Evolutionary conservation across 2,797 vertebrate genomes (phyloP).

Genomic region (Ispidina lecontei): DNA sequence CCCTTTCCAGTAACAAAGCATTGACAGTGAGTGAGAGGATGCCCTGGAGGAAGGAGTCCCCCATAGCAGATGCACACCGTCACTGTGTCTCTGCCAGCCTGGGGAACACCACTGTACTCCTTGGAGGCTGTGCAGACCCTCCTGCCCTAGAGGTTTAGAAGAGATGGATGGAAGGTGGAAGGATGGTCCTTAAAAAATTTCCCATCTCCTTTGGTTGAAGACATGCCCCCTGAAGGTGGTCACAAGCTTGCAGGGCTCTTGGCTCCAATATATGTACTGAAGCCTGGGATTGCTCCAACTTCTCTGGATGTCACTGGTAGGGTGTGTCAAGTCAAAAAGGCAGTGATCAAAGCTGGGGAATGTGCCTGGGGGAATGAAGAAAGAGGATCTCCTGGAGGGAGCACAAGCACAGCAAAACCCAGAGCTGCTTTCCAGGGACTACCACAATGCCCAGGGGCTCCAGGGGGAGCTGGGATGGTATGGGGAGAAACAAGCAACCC

Average conservation of each 20-base stretch:
- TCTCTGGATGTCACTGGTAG: background rate
- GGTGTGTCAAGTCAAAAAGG: background rate
- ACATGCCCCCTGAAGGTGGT: background rate
- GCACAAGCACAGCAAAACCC: background rate
- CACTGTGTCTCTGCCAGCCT: background rate
- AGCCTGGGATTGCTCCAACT: background rate
- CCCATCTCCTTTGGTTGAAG: background rate
- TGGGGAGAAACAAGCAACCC: background rate
- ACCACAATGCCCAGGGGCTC: background rate
- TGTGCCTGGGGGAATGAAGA: accelerated
- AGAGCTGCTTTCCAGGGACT: background rate
- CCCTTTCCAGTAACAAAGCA: accelerated
- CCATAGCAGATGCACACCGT: background rate
- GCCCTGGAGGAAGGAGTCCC: background rate
- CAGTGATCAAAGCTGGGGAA: background rate
- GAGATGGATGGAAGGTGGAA: background rate
- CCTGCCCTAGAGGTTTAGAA: background rate
- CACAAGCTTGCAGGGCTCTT: background rate
- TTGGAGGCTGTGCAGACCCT: accelerated
- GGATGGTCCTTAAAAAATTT: background rate
- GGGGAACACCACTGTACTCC: accelerated
- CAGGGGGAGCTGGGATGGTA: background rate
- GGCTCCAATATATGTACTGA: accelerated
- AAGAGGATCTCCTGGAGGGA: background rate
- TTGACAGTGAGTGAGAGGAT: background rate